Conservation (phyloP, 2,888 invertebrate genomes). For the Eurytoma californica region DNA sequence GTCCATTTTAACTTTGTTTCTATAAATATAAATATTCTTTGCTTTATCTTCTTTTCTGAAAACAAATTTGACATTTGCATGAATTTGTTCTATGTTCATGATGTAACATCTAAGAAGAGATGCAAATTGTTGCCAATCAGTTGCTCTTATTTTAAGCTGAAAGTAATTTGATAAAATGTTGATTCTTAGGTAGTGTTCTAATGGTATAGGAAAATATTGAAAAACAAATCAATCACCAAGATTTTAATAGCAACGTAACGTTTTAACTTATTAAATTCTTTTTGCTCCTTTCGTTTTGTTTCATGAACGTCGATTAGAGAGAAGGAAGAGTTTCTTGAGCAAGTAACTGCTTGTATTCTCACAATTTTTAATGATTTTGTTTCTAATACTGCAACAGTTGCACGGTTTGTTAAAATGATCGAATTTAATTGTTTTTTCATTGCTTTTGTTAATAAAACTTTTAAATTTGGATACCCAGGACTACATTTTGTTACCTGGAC, state of each 20-base stretch:
- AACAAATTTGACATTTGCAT: conserved; percentile 61
- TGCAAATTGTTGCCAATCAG: conserved; percentile 56
- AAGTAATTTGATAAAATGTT: conserved; percentile 41
- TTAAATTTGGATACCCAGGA: conserved; percentile 11
- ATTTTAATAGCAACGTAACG: conserved; percentile 35
- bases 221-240: conserved; percentile 17
- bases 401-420: neutral
- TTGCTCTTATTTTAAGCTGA: conserved; percentile 59
- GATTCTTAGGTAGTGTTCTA: neutral
- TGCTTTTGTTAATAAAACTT: conserved; percentile 13
- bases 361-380: conserved; percentile 8
- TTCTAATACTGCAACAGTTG: conserved; percentile 29
- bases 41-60: conserved; percentile 50
- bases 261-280: conserved; percentile 32
- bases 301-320: neutral
- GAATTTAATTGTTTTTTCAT: neutral
- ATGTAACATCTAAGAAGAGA: conserved; percentile 58
- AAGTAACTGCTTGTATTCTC: conserved; percentile 20
- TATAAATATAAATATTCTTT: conserved; percentile 56
- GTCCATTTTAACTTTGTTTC: conserved; percentile 58
- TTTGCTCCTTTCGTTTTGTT: neutral
- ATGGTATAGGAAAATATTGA: neutral
- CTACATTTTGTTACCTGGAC: conserved; percentile 48
- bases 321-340: conserved; percentile 5
- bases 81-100: conserved; percentile 42